A percentile compares a stretch with the other conserved stretches of the same genome.
Conservation (phyloP, 2,113 vertebrate genomes). For the Hippocampus comes region DNA sequence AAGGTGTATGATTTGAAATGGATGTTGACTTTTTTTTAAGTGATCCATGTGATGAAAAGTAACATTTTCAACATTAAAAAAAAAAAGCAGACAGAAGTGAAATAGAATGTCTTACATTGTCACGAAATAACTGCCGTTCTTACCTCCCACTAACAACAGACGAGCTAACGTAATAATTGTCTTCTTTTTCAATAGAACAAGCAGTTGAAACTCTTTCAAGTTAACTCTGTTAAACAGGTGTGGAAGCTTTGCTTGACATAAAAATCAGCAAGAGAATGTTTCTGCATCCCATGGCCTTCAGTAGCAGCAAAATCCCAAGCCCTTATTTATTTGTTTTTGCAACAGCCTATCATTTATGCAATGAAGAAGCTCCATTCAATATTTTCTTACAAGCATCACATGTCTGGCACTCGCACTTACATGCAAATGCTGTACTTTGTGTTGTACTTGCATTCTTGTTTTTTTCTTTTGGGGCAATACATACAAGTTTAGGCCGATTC, state of each 20-base stretch:
- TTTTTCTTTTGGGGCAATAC: slow-evolving; percentile 17
- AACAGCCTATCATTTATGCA: slow-evolving; percentile 48
- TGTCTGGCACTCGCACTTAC: slow-evolving; percentile 40
- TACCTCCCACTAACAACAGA: not conserved
- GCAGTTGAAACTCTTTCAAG: slow-evolving; percentile 73
- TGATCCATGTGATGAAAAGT: not conserved
- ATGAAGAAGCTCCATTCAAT: slow-evolving; percentile 39
- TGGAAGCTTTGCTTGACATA: slow-evolving; percentile 53
- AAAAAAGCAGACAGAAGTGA: not conserved
- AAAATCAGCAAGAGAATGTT: slow-evolving; percentile 55
- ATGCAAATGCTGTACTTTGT: slow-evolving; percentile 43
- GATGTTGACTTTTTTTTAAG: not conserved
- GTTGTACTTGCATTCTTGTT: slow-evolving; percentile 53
- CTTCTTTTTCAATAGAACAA: slow-evolving; percentile 70
- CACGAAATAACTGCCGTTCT: not conserved
- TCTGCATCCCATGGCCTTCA: slow-evolving; percentile 59
- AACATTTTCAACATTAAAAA: not conserved
- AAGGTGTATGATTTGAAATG: not conserved
- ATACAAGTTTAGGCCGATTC: not conserved
- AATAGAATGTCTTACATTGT: not conserved
- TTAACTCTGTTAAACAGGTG: slow-evolving; percentile 72
- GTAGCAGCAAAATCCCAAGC: slow-evolving; percentile 32
- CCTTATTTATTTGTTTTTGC: slow-evolving; percentile 38
- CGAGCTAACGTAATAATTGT: slow-evolving; percentile 56
- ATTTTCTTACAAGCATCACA: slow-evolving; percentile 34